Evolutionary conservation across 2,113 vertebrate genomes (phyloP).

Genomic region (Melanocharis versteri): DNA sequence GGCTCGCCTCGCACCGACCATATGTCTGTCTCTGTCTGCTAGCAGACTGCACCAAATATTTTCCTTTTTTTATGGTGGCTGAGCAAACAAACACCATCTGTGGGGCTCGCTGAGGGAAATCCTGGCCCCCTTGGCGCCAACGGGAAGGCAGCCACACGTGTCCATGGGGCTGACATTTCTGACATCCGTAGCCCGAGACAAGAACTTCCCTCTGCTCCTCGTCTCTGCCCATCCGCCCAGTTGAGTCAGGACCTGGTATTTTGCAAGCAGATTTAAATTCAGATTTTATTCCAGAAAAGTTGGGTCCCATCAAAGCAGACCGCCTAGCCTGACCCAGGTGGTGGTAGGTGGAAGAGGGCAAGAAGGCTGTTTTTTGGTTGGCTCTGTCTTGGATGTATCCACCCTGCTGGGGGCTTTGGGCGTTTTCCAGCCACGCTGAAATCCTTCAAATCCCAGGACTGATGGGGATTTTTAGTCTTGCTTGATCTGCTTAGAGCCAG

Average conservation of each 20-base stretch:
- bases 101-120: not conserved
- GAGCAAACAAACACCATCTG: conserved; percentile 69
- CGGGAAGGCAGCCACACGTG: fast-evolving
- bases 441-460: not conserved
- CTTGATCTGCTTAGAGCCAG: not conserved
- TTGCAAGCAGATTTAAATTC: not conserved
- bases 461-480: not conserved
- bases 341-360: not conserved
- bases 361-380: not conserved
- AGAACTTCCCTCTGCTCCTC: not conserved
- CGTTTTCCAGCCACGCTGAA: not conserved
- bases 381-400: not conserved
- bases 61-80: conserved; percentile 10
- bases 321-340: not conserved
- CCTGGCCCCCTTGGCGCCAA: not conserved
- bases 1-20: not conserved
- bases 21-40: conserved; percentile 54
- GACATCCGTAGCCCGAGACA: not conserved
- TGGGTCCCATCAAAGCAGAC: not conserved
- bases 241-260: not conserved
- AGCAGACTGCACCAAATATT: conserved; percentile 65
- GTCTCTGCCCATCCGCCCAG: fast-evolving
- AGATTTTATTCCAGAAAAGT: not conserved
- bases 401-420: fast-evolving
- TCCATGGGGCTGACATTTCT: not conserved